A percentile compares a stretch with the other conserved stretches of the same genome.
Evolutionary conservation across 1,140 invertebrate genomes (phyloP).

Genomic region (Sitophilus oryzae): DNA sequence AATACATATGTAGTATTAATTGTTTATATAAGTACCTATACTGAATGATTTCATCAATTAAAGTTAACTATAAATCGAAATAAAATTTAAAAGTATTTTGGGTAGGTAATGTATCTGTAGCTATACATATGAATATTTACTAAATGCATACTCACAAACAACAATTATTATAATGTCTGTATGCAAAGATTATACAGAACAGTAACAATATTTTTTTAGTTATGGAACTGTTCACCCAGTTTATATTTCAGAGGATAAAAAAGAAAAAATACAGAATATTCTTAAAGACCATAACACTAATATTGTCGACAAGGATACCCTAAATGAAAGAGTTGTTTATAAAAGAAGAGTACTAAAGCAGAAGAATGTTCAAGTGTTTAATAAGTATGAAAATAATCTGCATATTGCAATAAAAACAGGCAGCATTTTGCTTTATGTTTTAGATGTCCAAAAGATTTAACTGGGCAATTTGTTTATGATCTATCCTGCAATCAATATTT

Average conservation of each 20-base stretch:
- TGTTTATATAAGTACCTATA: too few relatives aligned
- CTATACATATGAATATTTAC: too few relatives aligned
- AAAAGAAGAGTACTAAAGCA: slow-evolving; percentile 16
- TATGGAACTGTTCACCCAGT: slow-evolving; percentile 10
- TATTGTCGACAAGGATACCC: slow-evolving; percentile 18
- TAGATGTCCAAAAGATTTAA: slow-evolving; percentile 50
- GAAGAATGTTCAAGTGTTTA: slow-evolving; percentile 15
- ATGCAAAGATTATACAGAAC: neutral
- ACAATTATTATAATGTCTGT: neutral
- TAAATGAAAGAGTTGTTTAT: slow-evolving; percentile 19
- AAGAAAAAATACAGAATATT: slow-evolving; percentile 17
- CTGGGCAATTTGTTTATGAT: slow-evolving; percentile 55
- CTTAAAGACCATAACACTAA: slow-evolving; percentile 17
- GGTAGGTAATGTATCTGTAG: too few relatives aligned
- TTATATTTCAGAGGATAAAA: slow-evolving; percentile 12
- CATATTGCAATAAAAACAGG: neutral
- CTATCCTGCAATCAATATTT: slow-evolving; percentile 62
- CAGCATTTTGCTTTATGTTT: neutral
- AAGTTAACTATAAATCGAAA: too few relatives aligned
- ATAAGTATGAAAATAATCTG: slow-evolving; percentile 7
- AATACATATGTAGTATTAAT: too few relatives aligned
- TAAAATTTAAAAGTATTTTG: too few relatives aligned
- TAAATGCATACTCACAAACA: too few relatives aligned
- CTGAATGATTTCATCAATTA: too few relatives aligned
- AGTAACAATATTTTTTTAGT: too few relatives aligned